These are phyloP conservation scores for Microchirus variegatus DNA, from an alignment of 2,797 vertebrate genomes.

Conservation along the genomic window DNA sequence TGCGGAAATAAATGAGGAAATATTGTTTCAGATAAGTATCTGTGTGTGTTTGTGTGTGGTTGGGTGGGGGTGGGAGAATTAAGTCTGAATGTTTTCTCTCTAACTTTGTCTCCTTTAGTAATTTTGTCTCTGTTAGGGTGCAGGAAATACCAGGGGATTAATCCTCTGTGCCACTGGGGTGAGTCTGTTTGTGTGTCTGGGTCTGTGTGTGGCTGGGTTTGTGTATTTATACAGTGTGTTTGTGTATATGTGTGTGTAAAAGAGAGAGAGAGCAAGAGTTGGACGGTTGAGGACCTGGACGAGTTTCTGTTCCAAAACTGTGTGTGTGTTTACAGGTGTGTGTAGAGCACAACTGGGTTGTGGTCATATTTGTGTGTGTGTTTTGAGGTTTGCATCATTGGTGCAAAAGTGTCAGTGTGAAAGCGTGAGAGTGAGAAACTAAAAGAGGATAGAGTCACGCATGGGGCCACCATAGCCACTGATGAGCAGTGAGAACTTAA, in stretches of 20 bases:
- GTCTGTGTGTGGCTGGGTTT: slow-evolving; percentile 46
- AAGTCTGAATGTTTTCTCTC: slow-evolving; percentile 26
- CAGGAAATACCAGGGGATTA: slow-evolving; percentile 70
- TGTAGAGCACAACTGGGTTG: background rate
- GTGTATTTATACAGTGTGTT: slow-evolving; percentile 50
- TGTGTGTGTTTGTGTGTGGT: slow-evolving; percentile 14
- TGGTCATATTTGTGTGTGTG: background rate
- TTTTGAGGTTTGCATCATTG: background rate
- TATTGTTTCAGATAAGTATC: background rate
- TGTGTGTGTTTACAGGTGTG: slow-evolving; percentile 31
- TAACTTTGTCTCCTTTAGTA: slow-evolving; percentile 36
- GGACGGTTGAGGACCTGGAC: too few relatives aligned
- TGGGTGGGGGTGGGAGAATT: background rate
- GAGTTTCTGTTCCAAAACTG: background rate
- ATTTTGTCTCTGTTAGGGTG: slow-evolving; percentile 51
- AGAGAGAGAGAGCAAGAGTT: background rate
- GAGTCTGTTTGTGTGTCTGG: slow-evolving; percentile 46
- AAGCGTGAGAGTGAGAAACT: background rate
- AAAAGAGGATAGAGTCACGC: slow-evolving; percentile 36
- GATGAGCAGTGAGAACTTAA: slow-evolving; percentile 74
- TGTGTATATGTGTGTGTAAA: slow-evolving; percentile 9
- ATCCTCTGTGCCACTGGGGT: slow-evolving; percentile 38
- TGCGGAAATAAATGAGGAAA: background rate
- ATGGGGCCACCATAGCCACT: slow-evolving; percentile 51
- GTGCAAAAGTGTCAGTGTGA: slow-evolving; percentile 9